Evolutionary conservation across 2,113 vertebrate genomes (phyloP).

Genomic region (Poecilia latipinna): DNA sequence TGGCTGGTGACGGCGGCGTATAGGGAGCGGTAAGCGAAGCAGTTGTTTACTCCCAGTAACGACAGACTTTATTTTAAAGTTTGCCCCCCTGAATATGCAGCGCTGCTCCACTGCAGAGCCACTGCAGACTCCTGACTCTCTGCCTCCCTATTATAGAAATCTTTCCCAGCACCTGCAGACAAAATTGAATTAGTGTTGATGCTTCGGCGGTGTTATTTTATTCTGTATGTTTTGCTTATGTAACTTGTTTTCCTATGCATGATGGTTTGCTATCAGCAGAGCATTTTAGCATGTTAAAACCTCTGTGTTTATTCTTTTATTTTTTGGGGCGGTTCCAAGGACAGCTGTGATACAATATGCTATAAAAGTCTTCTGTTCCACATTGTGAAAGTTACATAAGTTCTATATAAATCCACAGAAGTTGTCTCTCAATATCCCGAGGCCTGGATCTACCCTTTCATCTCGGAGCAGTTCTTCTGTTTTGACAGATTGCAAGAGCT

Average conservation of each 20-base stretch:
- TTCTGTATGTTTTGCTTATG: slow-evolving; percentile 3
- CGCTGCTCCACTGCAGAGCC: neutral
- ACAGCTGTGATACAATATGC: slow-evolving; percentile 3
- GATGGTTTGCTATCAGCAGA: neutral
- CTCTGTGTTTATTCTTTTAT: neutral
- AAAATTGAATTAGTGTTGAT: neutral
- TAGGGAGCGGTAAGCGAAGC: neutral
- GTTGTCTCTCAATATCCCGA: slow-evolving; percentile 21
- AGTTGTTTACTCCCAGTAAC: neutral
- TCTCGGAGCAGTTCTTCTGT: slow-evolving; percentile 36
- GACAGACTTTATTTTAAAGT: neutral
- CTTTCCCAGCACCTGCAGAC: neutral
- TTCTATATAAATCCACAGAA: slow-evolving; percentile 9
- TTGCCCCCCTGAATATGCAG: neutral
- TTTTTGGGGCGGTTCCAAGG: slow-evolving; percentile 5
- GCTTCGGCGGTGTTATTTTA: neutral
- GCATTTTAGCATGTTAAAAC: neutral
- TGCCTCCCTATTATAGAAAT: neutral
- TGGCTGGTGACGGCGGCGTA: neutral
- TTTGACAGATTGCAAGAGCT: slow-evolving; percentile 48
- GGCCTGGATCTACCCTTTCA: slow-evolving; percentile 35
- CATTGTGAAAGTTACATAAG: slow-evolving; percentile 10
- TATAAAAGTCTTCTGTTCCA: slow-evolving; percentile 13
- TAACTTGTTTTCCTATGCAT: slow-evolving; percentile 3
- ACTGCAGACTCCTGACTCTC: neutral